Evolutionary conservation across 2,888 invertebrate genomes (phyloP).

Genomic region (Harpagoxenus sublaevis): DNA sequence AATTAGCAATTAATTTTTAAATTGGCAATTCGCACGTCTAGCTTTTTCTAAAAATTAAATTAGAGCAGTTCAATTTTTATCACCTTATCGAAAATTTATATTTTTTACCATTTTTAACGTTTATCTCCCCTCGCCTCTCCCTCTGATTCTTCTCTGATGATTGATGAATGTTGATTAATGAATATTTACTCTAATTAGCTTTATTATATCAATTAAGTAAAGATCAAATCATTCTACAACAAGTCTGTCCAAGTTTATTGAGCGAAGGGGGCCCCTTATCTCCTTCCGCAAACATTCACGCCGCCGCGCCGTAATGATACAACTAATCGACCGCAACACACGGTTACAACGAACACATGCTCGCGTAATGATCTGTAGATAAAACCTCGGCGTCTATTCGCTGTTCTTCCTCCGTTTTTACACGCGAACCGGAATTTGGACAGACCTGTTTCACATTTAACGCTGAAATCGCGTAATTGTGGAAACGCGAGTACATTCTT

Average conservation of each 20-base stretch:
- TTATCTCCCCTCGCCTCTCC: not conserved
- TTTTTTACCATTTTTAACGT: not conserved
- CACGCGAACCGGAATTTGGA: not conserved
- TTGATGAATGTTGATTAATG: conserved; percentile 14
- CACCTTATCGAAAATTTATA: not conserved
- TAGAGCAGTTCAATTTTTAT: not conserved
- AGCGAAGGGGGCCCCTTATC: not conserved
- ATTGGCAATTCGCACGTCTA: not conserved
- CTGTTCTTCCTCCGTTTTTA: not conserved
- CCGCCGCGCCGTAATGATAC: not conserved
- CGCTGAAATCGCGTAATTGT: conserved; percentile 3
- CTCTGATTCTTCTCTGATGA: not conserved
- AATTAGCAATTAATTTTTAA: conserved; percentile 5
- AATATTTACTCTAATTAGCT: conserved; percentile 23
- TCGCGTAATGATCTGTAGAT: not conserved
- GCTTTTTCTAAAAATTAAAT: not conserved
- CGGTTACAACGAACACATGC: not conserved
- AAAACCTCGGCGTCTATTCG: not conserved
- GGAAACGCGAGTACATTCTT: conserved; percentile 24
- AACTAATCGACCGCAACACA: conserved; percentile 25
- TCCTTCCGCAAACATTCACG: conserved; percentile 9
- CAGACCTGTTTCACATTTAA: not conserved
- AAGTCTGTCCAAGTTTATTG: conserved; percentile 10
- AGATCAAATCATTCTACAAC: conserved; percentile 18
- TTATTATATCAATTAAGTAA: conserved; percentile 32